These are phyloP conservation scores for Perca schrenkii DNA, from an alignment of 2,113 vertebrate species.

Conservation along the genomic window DNA sequence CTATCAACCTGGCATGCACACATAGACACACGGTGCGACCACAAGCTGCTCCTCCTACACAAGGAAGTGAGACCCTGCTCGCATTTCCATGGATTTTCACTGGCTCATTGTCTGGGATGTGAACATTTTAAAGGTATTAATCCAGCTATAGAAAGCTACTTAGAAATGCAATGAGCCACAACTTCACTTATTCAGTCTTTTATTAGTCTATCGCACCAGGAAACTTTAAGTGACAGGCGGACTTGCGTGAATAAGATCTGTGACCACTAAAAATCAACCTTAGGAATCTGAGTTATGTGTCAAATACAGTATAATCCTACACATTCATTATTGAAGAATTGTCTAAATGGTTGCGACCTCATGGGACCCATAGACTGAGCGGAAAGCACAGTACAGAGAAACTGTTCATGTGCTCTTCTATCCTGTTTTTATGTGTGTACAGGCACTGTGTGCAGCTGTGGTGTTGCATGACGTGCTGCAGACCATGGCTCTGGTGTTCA, in stretches of 20 bases:
- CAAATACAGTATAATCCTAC: background rate
- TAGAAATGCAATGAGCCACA: slow-evolving; percentile 39
- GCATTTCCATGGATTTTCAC: slow-evolving; percentile 38
- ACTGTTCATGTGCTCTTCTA: background rate
- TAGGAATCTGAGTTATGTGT: slow-evolving; percentile 2
- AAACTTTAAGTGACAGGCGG: slow-evolving; percentile 23
- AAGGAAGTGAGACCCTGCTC: slow-evolving; percentile 1
- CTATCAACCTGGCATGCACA: slow-evolving; percentile 40
- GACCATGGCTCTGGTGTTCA: slow-evolving; percentile 93
- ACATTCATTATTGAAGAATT: slow-evolving; percentile 14
- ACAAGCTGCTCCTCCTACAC: slow-evolving; percentile 16
- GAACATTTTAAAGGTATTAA: slow-evolving; percentile 43
- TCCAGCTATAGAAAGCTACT: slow-evolving; percentile 32
- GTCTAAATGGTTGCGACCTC: background rate
- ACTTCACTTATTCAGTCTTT: slow-evolving; percentile 13
- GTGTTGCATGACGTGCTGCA: slow-evolving; percentile 89
- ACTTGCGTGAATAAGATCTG: slow-evolving; percentile 29
- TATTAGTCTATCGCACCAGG: slow-evolving; percentile 26
- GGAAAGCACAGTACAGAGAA: background rate
- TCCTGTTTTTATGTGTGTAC: slow-evolving; percentile 18
- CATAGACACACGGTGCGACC: background rate
- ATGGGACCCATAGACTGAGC: background rate
- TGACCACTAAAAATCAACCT: slow-evolving; percentile 17
- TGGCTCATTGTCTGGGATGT: slow-evolving; percentile 22
- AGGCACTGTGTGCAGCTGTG: slow-evolving; percentile 93